These are phyloP conservation scores for Tauraco hartlaubi DNA, from an alignment of 2,797 vertebrate species.

Conservation along the genomic window DNA sequence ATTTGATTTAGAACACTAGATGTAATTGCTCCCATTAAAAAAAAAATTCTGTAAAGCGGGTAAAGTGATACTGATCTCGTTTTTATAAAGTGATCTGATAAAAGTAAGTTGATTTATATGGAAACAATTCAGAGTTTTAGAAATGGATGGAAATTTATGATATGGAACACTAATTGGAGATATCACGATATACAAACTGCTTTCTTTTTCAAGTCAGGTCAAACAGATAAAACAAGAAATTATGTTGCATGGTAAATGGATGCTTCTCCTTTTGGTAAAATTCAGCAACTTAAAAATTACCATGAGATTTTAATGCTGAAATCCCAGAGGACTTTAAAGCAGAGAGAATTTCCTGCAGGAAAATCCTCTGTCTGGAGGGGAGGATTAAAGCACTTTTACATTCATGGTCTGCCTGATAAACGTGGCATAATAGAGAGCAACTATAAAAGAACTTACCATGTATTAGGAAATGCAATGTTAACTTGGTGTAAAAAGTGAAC, in stretches of 20 bases:
- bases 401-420: not conserved
- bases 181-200: not conserved
- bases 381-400: not conserved
- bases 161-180: not conserved
- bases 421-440: not conserved
- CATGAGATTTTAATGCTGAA: not conserved
- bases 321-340: not conserved
- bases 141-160: not conserved
- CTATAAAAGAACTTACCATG: not conserved
- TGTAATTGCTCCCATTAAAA: not conserved
- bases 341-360: constrained; percentile 3
- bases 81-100: not conserved
- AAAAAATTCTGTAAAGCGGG: not conserved
- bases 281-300: constrained; percentile 1
- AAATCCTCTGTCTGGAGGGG: constrained; percentile 8
- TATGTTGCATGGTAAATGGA: not conserved
- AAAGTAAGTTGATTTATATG: not conserved
- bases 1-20: not conserved
- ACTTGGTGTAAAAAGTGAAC: not conserved
- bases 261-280: not conserved
- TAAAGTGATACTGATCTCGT: not conserved
- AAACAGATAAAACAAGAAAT: not conserved
- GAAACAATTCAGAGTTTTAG: not conserved
- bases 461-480: not conserved
- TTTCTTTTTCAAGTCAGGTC: not conserved